A percentile compares a stretch with the other conserved stretches of the same genome.
phyloP scores from a whole-genome alignment of 2,797 vertebrate species.

The Acanthurus tractus region DNA sequence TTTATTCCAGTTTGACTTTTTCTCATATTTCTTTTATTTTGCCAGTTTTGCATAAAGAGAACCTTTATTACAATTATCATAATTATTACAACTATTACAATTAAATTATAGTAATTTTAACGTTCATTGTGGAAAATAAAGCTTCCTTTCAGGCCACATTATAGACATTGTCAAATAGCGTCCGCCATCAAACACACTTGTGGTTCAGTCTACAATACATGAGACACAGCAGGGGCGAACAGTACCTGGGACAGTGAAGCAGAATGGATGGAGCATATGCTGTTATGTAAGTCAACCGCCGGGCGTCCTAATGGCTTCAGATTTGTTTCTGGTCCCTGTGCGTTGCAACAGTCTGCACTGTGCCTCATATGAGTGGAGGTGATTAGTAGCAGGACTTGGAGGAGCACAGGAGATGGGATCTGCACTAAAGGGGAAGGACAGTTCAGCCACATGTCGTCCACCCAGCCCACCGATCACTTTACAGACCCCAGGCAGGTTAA shows the following conservation, averaged over 20 bases:
- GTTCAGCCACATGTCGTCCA: slow-evolving; percentile 63
- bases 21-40: slow-evolving; percentile 44
- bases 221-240: slow-evolving; percentile 11
- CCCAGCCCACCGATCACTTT: slow-evolving; percentile 65
- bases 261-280: slow-evolving; percentile 46
- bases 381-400: slow-evolving; percentile 65
- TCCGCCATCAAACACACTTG: slow-evolving; percentile 19
- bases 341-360: slow-evolving; percentile 25
- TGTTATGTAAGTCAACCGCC: slow-evolving; percentile 69
- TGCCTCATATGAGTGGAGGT: slow-evolving; percentile 41
- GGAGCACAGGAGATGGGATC: slow-evolving; percentile 64
- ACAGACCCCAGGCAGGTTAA: slow-evolving; percentile 78
- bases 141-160: slow-evolving; percentile 2
- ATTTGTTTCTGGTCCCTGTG: slow-evolving; percentile 60
- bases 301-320: slow-evolving; percentile 62
- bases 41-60: slow-evolving; percentile 35
- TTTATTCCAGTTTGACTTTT: slow-evolving; percentile 64
- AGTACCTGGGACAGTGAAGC: slow-evolving; percentile 49
- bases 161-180: slow-evolving; percentile 14
- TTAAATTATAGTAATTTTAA: slow-evolving; percentile 40
- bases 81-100: no score
- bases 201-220: neutral
- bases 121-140: slow-evolving; percentile 12
- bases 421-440: slow-evolving; percentile 69
- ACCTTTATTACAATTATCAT: slow-evolving; percentile 30